Conservation (phyloP, 1,140 invertebrate species). For the Andricus grossulariae region DNA sequence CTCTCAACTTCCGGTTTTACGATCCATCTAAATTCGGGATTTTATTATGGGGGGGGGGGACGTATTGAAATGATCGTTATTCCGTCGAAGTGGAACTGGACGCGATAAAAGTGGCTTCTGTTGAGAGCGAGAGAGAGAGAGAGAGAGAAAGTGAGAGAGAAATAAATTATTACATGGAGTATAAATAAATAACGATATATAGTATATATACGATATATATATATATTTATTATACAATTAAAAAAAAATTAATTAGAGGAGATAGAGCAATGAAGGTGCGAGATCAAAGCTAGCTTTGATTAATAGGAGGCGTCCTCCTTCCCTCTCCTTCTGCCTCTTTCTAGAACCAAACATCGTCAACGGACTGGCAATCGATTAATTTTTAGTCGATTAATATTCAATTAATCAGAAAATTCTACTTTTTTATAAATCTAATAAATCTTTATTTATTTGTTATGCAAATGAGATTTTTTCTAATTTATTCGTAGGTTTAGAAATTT, state of each 20-base stretch:
- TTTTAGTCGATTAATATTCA: slow-evolving; percentile 2
- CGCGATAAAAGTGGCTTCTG: slow-evolving; percentile 57
- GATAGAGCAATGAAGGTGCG: slow-evolving; percentile 62
- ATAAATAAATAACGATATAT: slow-evolving; percentile 70
- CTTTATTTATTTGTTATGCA: background rate
- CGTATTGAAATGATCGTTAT: slow-evolving; percentile 13
- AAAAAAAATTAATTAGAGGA: slow-evolving; percentile 64
- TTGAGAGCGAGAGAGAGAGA: slow-evolving; percentile 39
- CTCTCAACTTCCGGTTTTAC: background rate
- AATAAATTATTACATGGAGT: slow-evolving; percentile 70
- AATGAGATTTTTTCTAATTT: background rate
- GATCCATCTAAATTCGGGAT: background rate
- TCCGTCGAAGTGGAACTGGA: slow-evolving; percentile 45
- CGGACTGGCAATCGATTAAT: slow-evolving; percentile 26
- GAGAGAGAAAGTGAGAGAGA: slow-evolving; percentile 62
- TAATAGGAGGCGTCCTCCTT: slow-evolving; percentile 56
- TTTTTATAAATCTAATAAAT: background rate
- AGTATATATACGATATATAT: slow-evolving; percentile 67
- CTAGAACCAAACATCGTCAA: background rate
- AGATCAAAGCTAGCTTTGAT: slow-evolving; percentile 61
- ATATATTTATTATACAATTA: slow-evolving; percentile 74
- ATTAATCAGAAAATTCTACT: background rate
- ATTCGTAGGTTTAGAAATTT: background rate
- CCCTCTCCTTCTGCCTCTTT: slow-evolving; percentile 32
- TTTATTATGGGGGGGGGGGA: background rate